phyloP scores from a whole-genome alignment of 2,888 invertebrate species.

The Tetragonula carbonaria region DNA sequence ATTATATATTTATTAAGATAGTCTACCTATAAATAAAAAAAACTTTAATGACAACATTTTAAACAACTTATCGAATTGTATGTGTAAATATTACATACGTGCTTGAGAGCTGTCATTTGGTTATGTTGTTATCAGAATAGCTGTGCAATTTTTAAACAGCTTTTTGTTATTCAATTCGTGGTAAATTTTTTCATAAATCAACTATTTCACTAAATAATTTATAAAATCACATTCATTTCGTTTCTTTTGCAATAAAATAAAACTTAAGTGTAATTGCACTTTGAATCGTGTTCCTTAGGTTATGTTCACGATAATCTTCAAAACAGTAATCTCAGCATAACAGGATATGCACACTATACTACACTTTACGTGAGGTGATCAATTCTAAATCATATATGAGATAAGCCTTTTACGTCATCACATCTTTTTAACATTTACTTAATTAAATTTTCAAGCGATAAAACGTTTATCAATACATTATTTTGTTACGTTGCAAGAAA shows the following conservation, averaged over 20 bases:
- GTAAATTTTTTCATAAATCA: not conserved
- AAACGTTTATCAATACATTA: slow-evolving; percentile 27
- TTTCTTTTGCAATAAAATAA: slow-evolving; percentile 5
- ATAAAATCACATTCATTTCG: slow-evolving; percentile 17
- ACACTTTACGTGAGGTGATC: slow-evolving; percentile 36
- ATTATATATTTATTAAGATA: slow-evolving; percentile 17
- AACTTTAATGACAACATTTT: slow-evolving; percentile 3
- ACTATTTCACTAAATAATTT: not conserved
- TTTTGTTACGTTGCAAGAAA: not conserved
- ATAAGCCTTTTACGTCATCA: slow-evolving; percentile 30
- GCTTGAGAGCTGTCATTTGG: slow-evolving; percentile 64
- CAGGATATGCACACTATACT: slow-evolving; percentile 35
- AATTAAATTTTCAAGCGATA: slow-evolving; percentile 6
- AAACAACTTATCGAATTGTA: slow-evolving; percentile 5
- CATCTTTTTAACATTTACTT: slow-evolving; percentile 9
- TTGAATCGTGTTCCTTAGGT: slow-evolving; percentile 54
- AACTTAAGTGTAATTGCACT: slow-evolving; percentile 17
- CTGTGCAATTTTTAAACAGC: slow-evolving; percentile 1
- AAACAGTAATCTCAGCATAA: slow-evolving; percentile 60
- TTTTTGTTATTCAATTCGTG: not conserved
- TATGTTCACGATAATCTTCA: slow-evolving; percentile 52
- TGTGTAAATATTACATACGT: slow-evolving; percentile 45
- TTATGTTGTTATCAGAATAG: slow-evolving; percentile 48
- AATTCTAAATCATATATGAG: slow-evolving; percentile 35
- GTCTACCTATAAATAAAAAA: slow-evolving; percentile 36